Evolutionary conservation across 2,797 vertebrate genomes (phyloP), one percentile per base, ranked within the genome.

Genomic region (Glossophaga mutica): DNA sequence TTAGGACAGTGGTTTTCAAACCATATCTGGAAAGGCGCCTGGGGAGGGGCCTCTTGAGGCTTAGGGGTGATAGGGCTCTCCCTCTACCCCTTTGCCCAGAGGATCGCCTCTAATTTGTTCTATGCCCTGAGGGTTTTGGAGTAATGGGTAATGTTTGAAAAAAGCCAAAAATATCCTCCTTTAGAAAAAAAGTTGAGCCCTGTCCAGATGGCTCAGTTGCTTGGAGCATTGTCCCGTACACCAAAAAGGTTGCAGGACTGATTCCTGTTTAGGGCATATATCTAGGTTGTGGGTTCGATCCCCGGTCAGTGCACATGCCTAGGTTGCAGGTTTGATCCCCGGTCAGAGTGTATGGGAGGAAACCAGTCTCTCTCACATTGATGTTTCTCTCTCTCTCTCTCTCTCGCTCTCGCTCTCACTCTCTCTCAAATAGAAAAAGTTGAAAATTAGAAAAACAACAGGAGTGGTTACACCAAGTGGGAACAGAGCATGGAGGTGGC

Each of bases 41-140:
- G 9, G 10, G 65, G 48, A 10, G 9, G 24, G 24, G 65, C 48
- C 9, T 37, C 59, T 37, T 21, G 15, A 77, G 82, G 29, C 29
- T 24, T 62, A 7, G 12, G 55, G 46, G 26, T 37, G 22, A 9
- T 16, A 21, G 22, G n/a, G n/a, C 52, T 79, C 7, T 21, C 55
- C 32, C 22, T 6, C 14, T n/a, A 0, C 26, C 29, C 8, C 24
- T 42, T 29, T 0, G 0, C 50, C 59, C 44, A 55, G n/a, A 22
- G 34, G 34, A 0, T 26, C 46, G 8, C 24, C 44, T 71, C 70
- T 76, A 29, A 18, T 9, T 44, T 81, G 29, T 74, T 19, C 42
- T 77, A 10, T 78, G 39, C 10, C 0, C 39, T 73, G 22, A 26
- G 29, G 12, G 48, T 0, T 42, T 85, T 21, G 37, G 37, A 19